phyloP scores from a whole-genome alignment of 30 jellyfish, hydroid and myxozoan genomes.

The Catostylus mosaicus region DNA sequence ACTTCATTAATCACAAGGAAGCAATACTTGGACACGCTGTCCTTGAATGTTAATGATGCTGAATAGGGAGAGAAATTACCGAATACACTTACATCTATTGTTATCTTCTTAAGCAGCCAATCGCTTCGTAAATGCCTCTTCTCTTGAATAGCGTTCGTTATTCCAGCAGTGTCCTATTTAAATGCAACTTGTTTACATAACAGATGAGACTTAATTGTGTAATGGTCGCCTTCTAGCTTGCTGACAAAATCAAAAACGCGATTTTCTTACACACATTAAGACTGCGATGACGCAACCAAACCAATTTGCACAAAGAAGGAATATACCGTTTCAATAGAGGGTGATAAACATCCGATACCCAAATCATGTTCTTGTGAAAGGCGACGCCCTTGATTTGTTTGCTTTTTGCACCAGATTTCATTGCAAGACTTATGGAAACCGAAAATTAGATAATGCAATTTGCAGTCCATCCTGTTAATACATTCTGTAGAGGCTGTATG shows the following conservation, averaged over 20 bases:
- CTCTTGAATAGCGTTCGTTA: background rate
- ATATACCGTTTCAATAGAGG: background rate
- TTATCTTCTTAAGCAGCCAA: too few species aligned
- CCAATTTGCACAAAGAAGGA: background rate
- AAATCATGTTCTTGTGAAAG: background rate
- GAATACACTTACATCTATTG: too few species aligned
- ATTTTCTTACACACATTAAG: background rate
- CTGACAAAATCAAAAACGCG: background rate
- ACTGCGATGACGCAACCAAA: background rate
- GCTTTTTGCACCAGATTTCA: background rate
- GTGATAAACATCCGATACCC: conserved; percentile 1
- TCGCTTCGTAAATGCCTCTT: background rate
- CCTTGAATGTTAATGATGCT: too few species aligned
- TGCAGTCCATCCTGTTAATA: conserved; percentile 5
- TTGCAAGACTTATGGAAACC: background rate
- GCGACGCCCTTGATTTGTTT: conserved; percentile 1
- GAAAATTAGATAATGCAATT: background rate
- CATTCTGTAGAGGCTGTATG: background rate
- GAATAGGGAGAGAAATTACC: too few species aligned
- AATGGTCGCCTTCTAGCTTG: background rate
- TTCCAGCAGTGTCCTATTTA: background rate
- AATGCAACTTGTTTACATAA: background rate
- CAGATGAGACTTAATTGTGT: background rate
- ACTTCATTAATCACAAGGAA: too few species aligned
- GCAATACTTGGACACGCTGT: too few species aligned